A percentile compares a stretch with the other conserved stretches of the same genome.
phyloP scores from a whole-genome alignment of 2,113 vertebrate genomes.

The Pygoscelis antarcticus region DNA sequence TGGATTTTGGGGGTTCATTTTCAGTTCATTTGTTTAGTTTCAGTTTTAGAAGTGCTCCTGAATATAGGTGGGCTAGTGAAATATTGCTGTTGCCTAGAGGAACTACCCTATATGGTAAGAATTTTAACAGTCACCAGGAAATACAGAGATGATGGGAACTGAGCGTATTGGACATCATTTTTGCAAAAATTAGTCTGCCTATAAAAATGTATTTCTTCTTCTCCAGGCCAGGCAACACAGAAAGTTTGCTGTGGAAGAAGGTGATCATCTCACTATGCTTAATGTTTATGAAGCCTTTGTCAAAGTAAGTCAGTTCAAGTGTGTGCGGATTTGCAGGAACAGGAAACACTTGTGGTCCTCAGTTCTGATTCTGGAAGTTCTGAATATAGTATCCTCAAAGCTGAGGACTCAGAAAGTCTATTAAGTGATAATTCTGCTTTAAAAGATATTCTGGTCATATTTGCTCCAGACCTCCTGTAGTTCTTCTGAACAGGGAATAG shows the following conservation, averaged over 20 bases:
- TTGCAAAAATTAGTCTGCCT: not conserved
- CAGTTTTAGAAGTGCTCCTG: not conserved
- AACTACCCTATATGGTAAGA: not conserved
- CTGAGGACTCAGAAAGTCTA: not conserved
- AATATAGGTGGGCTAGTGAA: not conserved
- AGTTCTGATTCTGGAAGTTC: not conserved
- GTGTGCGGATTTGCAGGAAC: not conserved
- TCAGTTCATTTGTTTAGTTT: not conserved
- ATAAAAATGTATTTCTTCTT: not conserved
- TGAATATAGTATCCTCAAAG: not conserved
- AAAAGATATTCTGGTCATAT: not conserved
- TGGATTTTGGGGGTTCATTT: not conserved
- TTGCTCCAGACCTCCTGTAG: not conserved
- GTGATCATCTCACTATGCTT: constrained; percentile 98
- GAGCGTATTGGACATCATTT: not conserved
- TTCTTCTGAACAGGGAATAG: not conserved
- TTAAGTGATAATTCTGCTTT: not conserved
- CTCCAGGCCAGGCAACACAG: constrained; percentile 89
- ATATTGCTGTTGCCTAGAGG: not conserved
- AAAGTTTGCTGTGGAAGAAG: constrained; percentile 96
- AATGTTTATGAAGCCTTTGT: constrained; percentile 97
- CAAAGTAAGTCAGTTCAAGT: constrained; percentile 81
- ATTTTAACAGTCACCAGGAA: not conserved
- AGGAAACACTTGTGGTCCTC: not conserved
- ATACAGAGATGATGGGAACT: not conserved